Conservation (phyloP, 2,888 invertebrate species). For the Eretmocerus hayati region DNA sequence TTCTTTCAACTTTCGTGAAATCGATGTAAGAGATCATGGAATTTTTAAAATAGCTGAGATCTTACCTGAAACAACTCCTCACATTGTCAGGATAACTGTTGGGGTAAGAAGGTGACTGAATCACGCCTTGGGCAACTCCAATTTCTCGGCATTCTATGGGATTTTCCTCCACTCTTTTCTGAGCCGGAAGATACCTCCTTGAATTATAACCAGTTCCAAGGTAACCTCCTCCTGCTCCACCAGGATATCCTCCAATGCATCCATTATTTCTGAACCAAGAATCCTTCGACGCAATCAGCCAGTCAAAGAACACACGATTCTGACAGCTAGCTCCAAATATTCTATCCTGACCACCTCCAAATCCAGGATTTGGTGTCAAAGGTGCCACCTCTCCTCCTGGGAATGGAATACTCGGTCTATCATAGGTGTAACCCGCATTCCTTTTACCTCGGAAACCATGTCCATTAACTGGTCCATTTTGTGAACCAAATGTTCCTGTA, state of each 20-base stretch:
- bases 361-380: background rate
- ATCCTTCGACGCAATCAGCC: conserved; percentile 34
- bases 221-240: background rate
- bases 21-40: background rate
- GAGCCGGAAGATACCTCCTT: conserved; percentile 1
- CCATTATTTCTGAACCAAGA: conserved; percentile 27
- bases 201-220: too few species aligned
- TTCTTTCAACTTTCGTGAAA: too few species aligned
- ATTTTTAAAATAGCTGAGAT: background rate
- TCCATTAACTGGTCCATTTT: background rate
- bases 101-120: conserved; percentile 48
- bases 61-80: conserved; percentile 48
- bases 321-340: conserved; percentile 26
- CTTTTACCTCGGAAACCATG: conserved; percentile 20
- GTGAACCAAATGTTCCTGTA: background rate
- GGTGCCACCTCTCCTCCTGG: too few species aligned
- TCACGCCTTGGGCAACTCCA: conserved; percentile 38
- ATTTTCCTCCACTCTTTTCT: background rate
- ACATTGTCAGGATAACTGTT: conserved; percentile 44
- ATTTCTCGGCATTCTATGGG: conserved; percentile 35
- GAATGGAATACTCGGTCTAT: conserved; percentile 23
- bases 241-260: conserved; percentile 24
- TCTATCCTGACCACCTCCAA: background rate
- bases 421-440: conserved; percentile 31
- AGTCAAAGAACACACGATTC: conserved; percentile 31